A percentile compares a stretch with the other conserved stretches of the same genome.
These are phyloP conservation scores for Phataginus tetradactyla DNA, from an alignment of 2,797 vertebrate genomes.

Conservation along the genomic window DNA sequence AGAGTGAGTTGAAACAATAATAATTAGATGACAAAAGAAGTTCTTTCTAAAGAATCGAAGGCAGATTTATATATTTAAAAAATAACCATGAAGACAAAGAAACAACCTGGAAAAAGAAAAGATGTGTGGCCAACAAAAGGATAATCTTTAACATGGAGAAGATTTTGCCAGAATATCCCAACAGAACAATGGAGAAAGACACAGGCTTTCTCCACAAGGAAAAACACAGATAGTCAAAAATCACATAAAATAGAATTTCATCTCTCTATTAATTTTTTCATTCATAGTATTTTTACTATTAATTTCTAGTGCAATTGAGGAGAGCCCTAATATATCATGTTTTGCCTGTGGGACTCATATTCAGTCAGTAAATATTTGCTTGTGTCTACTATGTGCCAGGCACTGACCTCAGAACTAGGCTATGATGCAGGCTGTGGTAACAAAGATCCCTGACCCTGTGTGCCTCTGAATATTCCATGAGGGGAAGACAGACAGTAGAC, in stretches of 20 bases:
- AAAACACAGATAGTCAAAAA: background rate
- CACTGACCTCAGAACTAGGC: background rate
- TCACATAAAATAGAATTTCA: background rate
- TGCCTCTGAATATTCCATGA: too few species aligned
- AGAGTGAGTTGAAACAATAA: background rate
- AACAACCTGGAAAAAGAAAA: background rate
- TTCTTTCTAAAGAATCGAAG: background rate
- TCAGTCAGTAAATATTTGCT: background rate
- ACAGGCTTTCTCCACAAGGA: background rate
- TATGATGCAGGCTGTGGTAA: background rate
- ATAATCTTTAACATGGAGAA: background rate
- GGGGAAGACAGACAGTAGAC: background rate
- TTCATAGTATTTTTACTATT: background rate
- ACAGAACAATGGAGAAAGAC: background rate
- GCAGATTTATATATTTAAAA: background rate
- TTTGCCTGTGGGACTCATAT: background rate
- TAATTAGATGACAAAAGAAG: background rate
- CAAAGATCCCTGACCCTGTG: too few species aligned
- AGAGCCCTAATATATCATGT: background rate
- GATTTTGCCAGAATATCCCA: background rate
- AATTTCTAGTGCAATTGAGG: background rate
- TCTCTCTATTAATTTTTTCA: background rate
- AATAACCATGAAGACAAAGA: background rate
- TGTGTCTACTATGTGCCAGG: background rate
- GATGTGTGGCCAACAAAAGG: background rate